A percentile compares a stretch with the other conserved stretches of the same genome.
Evolutionary conservation across 2,888 invertebrate species (phyloP).

Genomic region (Hofmannophila pseudospretella): DNA sequence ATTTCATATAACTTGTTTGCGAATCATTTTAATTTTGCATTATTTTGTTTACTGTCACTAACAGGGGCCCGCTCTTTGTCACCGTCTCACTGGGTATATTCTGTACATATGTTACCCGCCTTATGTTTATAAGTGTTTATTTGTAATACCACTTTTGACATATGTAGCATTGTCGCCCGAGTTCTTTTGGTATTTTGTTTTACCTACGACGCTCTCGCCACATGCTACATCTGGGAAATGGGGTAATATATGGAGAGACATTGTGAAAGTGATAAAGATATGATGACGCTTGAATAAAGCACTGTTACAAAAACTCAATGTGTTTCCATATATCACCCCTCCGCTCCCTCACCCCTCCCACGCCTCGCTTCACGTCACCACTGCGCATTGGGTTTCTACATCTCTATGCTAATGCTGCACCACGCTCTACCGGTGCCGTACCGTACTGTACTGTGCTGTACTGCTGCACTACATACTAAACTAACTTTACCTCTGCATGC

Average conservation of each 20-base stretch:
- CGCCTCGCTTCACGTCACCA: slow-evolving; percentile 7
- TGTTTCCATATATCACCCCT: slow-evolving; percentile 80
- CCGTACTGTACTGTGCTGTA: too few species aligned
- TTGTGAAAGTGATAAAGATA: slow-evolving; percentile 80
- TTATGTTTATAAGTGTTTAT: slow-evolving; percentile 75
- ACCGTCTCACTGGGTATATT: slow-evolving; percentile 72
- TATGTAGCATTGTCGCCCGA: slow-evolving; percentile 77
- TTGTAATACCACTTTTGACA: slow-evolving; percentile 80
- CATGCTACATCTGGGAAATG: slow-evolving; percentile 79
- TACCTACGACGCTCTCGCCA: slow-evolving; percentile 68
- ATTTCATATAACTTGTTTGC: slow-evolving; percentile 53
- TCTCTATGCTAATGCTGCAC: background rate
- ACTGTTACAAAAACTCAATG: slow-evolving; percentile 82
- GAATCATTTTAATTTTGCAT: slow-evolving; percentile 46
- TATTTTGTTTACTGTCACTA: slow-evolving; percentile 30
- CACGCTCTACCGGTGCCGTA: too few species aligned
- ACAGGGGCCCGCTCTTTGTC: slow-evolving; percentile 56
- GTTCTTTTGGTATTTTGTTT: slow-evolving; percentile 61
- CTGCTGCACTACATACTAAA: too few species aligned
- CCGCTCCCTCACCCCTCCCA: slow-evolving; percentile 30
- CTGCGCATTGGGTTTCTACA: background rate
- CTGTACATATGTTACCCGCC: slow-evolving; percentile 75
- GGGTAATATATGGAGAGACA: slow-evolving; percentile 85
- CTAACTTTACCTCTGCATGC: too few species aligned
- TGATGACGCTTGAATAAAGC: slow-evolving; percentile 82